Percentiles rank a stretch among this genome's conserved stretches.
These are phyloP conservation scores for Petroica traversi DNA, from an alignment of 2,113 vertebrate species.

Conservation along the genomic window DNA sequence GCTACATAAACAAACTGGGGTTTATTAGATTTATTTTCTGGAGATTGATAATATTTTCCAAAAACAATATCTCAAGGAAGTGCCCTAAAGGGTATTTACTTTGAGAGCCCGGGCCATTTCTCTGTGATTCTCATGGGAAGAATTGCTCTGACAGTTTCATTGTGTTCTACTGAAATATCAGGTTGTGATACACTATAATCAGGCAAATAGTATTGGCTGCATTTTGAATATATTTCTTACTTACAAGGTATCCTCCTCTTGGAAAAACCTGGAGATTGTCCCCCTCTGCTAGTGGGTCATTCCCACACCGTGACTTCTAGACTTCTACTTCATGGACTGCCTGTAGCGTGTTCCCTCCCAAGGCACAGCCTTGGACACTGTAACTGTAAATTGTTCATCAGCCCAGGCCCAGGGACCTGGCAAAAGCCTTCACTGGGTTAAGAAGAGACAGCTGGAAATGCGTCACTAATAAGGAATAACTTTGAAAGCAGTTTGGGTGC, in stretches of 20 bases:
- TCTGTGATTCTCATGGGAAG: not conserved
- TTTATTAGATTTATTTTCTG: not conserved
- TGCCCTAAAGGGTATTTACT: not conserved
- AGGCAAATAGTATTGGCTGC: not conserved
- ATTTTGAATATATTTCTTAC: not conserved
- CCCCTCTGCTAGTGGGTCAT: not conserved
- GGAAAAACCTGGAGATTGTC: not conserved
- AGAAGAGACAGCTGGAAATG: not conserved
- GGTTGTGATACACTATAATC: not conserved
- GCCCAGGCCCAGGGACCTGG: not conserved
- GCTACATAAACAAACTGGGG: not conserved
- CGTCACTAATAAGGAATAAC: conserved; percentile 21
- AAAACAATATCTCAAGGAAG: not conserved
- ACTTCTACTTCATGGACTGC: not conserved
- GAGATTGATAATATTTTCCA: not conserved
- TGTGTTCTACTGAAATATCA: not conserved
- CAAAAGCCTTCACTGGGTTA: not conserved
- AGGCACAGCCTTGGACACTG: not conserved
- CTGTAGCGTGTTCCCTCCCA: not conserved
- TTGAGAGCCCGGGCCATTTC: not conserved
- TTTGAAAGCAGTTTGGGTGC: conserved; percentile 8
- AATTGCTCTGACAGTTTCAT: not conserved
- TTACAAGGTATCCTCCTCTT: not conserved
- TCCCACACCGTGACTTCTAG: not conserved
- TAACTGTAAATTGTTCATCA: not conserved